Conservation (phyloP, 1,140 invertebrate genomes). For the Pinna nobilis region DNA sequence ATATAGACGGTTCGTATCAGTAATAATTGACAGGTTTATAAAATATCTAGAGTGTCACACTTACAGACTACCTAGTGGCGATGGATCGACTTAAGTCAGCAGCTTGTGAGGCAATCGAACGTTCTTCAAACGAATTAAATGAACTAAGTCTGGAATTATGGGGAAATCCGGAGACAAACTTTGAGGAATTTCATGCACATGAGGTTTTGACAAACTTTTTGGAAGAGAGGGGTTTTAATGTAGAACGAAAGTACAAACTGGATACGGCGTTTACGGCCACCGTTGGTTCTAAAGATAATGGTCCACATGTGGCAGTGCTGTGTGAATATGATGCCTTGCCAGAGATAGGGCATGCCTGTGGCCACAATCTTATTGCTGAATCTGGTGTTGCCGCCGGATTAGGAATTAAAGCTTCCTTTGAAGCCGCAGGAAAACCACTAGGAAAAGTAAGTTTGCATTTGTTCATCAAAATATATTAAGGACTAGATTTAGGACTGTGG, state of each 20-base stretch:
- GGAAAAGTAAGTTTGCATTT: too few relatives aligned
- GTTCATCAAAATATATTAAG: too few relatives aligned
- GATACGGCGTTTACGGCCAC: conserved; percentile 59
- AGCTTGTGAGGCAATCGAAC: conserved; percentile 8
- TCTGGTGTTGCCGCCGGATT: conserved; percentile 62
- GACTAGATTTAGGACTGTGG: too few relatives aligned
- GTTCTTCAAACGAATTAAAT: conserved; percentile 1
- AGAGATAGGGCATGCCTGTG: conserved; percentile 70
- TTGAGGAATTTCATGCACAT: conserved; percentile 58
- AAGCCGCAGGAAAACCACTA: conserved; percentile 27
- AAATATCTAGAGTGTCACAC: too few relatives aligned
- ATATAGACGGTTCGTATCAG: too few relatives aligned
- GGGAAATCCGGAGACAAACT: conserved; percentile 54
- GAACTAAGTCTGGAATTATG: conserved; percentile 45
- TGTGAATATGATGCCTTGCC: conserved; percentile 72
- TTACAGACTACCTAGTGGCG: too few relatives aligned
- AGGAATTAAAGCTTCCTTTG: conserved; percentile 58
- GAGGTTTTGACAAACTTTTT: conserved; percentile 51
- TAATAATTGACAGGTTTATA: too few relatives aligned
- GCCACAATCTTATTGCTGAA: conserved; percentile 71
- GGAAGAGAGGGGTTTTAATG: conserved; percentile 58
- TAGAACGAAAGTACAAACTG: conserved; percentile 47
- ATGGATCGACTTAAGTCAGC: too few relatives aligned
- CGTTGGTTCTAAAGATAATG: conserved; percentile 27
- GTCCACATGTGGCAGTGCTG: conserved; percentile 59